Evolutionary conservation across 1,140 invertebrate genomes (phyloP), one percentile per base, ranked within the genome.

Genomic region (Bombus terrestris): DNA sequence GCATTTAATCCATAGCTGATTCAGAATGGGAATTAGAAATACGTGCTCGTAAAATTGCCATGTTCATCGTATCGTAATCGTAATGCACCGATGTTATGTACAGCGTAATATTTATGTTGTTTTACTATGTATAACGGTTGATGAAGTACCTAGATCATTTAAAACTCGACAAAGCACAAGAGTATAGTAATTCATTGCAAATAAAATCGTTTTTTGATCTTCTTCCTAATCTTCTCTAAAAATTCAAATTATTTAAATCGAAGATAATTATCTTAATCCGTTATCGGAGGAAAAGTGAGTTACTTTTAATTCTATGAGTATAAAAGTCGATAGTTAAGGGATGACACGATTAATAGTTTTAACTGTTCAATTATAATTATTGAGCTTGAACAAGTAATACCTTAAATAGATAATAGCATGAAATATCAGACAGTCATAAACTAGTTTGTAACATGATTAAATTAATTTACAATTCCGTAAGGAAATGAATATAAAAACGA

Each of bases 1-100:
- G 43, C 53, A 80, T 80, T 71, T 80, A 80, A 80, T 80, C 64
- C 78, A 71, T 71, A n/a, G 66, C 66, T 80, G 69, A 80, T 71
- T 69, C 79, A 47, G 35, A 57, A 71, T 25, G 15, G 47, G 68
- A 57, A 81, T 71, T 81, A 81, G 47, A 57, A 81, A 81, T 39
- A 57, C 66, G 35, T 37, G 35, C 15, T 53, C 43, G 18, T 35
- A 71, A 81, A 71, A 22, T 81, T 81, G 18, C 13, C 35, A 13
- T 71, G 41, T 35, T 81, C 53, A 59, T 57, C 35, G 43, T 35
- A 66, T 57, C 43, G 79, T 9, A 32, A 78, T 78, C 47, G 47
- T 53, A 53, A 53, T 22, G 41, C 57, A 41, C 9, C 28, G 10
- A n/a, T 35, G 35, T 25, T 39, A 41, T 71, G 28, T 28, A 41